These are phyloP conservation scores for Ellobium chinense DNA, from an alignment of 2,888 invertebrate genomes.

Conservation along the genomic window DNA sequence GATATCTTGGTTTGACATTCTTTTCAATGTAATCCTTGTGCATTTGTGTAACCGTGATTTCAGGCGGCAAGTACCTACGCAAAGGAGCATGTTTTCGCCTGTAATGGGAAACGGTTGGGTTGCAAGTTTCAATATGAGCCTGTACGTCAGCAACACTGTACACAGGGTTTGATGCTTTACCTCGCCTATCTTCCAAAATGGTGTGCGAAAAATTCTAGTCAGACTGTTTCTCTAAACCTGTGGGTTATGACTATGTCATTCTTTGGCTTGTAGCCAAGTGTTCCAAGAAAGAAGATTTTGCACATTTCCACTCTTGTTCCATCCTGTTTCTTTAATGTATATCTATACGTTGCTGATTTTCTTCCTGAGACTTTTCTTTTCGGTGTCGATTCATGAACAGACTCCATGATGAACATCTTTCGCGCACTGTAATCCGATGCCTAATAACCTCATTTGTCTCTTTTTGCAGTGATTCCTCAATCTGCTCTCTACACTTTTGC, in stretches of 20 bases:
- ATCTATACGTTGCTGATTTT: background rate
- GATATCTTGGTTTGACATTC: background rate
- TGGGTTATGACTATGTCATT: slow-evolving; percentile 1
- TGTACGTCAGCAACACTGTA: background rate
- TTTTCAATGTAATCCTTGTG: background rate
- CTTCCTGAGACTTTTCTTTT: background rate
- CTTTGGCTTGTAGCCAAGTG: slow-evolving; percentile 2
- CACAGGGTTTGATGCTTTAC: slow-evolving; percentile 4
- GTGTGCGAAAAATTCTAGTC: background rate
- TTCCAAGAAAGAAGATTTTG: background rate
- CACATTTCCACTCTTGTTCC: background rate
- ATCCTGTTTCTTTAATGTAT: background rate
- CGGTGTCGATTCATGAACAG: background rate
- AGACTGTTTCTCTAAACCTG: background rate
- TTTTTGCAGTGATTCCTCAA: background rate
- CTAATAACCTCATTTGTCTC: background rate
- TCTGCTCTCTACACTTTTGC: background rate
- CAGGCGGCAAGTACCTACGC: slow-evolving; percentile 1
- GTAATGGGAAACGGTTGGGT: slow-evolving; percentile 7
- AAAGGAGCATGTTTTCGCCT: slow-evolving; percentile 2
- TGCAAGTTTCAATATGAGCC: background rate
- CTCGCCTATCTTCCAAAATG: slow-evolving; percentile 6
- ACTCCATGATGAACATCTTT: background rate
- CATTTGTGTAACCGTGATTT: background rate
- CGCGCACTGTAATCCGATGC: background rate